A percentile compares a stretch with the other conserved stretches of the same genome.
phyloP scores from a whole-genome alignment of 2,113 vertebrate species.

The Hemiprocne comata region DNA sequence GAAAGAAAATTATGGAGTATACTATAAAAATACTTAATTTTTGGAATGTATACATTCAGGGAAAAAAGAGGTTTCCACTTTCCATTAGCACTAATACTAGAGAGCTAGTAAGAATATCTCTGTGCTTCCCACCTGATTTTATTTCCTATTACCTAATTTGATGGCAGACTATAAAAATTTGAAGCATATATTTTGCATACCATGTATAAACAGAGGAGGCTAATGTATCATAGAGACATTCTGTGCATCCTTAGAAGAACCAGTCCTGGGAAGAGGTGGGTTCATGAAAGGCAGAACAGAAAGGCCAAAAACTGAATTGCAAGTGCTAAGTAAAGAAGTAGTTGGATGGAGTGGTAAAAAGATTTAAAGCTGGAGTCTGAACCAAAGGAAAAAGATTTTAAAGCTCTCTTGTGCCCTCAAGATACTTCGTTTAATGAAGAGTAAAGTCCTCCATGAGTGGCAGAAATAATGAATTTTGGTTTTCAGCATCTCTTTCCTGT shows the following conservation, averaged over 20 bases:
- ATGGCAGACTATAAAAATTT: not conserved
- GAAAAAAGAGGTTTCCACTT: not conserved
- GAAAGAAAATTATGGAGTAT: not conserved
- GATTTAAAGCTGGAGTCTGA: not conserved
- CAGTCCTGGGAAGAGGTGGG: not conserved
- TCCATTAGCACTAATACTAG: not conserved
- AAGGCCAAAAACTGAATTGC: not conserved
- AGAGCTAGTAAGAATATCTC: not conserved
- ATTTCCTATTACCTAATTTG: not conserved
- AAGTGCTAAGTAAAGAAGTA: not conserved
- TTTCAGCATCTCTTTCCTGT: slow-evolving; percentile 40
- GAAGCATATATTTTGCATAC: not conserved
- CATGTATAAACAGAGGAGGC: not conserved
- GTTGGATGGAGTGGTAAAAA: slow-evolving; percentile 3
- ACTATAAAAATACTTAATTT: not conserved
- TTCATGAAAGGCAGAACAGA: not conserved
- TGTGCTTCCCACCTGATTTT: not conserved
- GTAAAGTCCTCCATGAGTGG: slow-evolving; percentile 18
- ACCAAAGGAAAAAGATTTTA: slow-evolving; percentile 20
- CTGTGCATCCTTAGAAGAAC: not conserved
- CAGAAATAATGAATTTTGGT: slow-evolving; percentile 50
- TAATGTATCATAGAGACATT: not conserved
- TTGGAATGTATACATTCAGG: not conserved
- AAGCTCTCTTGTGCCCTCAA: slow-evolving; percentile 22
- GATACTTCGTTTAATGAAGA: slow-evolving; percentile 16